Conservation (phyloP, 2,888 invertebrate genomes). For the Chromoteleia sp. region DNA sequence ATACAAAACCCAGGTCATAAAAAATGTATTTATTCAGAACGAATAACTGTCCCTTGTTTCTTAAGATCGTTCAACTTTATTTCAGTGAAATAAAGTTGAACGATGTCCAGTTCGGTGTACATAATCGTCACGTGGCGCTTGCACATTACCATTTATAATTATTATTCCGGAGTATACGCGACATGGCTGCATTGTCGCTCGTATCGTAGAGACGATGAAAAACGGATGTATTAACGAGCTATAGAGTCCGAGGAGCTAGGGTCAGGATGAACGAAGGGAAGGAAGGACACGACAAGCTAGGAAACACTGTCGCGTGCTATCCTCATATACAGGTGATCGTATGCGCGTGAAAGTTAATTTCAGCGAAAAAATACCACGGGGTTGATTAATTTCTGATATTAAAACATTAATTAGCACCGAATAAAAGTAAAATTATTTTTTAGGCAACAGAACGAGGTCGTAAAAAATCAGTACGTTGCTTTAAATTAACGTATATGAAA, state of each 20-base stretch:
- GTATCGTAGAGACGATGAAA: slow-evolving; percentile 72
- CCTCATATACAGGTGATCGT: slow-evolving; percentile 67
- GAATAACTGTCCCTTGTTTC: slow-evolving; percentile 30
- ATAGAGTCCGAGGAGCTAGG: slow-evolving; percentile 41
- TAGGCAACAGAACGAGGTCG: background rate
- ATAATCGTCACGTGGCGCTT: slow-evolving; percentile 68
- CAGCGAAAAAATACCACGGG: slow-evolving; percentile 27
- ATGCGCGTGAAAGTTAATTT: slow-evolving; percentile 55
- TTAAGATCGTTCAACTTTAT: slow-evolving; percentile 43
- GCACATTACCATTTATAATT: slow-evolving; percentile 70
- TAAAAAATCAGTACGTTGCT: background rate
- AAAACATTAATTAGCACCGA: slow-evolving; percentile 23
- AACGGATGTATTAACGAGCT: slow-evolving; percentile 74
- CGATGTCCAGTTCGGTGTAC: slow-evolving; percentile 59
- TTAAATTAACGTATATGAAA: too few species aligned
- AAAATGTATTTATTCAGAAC: slow-evolving; percentile 50
- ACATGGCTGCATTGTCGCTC: slow-evolving; percentile 63
- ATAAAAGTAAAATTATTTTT: slow-evolving; percentile 3
- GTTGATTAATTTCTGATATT: slow-evolving; percentile 34
- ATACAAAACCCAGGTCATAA: slow-evolving; percentile 27
- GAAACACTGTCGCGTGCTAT: slow-evolving; percentile 75
- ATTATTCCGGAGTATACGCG: slow-evolving; percentile 62
- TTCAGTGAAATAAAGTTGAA: slow-evolving; percentile 54
- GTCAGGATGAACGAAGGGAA: slow-evolving; percentile 72
- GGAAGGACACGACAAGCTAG: slow-evolving; percentile 75